These are phyloP conservation scores for Pithys albifrons DNA, from an alignment of 2,113 vertebrate species.

Conservation along the genomic window DNA sequence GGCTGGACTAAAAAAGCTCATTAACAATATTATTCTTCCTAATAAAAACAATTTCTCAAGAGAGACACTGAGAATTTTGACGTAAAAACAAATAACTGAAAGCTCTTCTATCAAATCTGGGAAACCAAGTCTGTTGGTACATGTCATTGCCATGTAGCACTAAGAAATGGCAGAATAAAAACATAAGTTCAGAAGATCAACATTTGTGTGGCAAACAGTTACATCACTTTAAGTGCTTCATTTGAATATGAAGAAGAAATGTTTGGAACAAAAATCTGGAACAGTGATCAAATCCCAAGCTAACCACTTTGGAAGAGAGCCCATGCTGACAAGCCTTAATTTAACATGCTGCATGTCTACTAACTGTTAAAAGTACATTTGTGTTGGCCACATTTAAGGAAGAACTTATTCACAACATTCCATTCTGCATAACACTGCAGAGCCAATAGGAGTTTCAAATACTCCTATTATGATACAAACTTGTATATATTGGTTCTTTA, in stretches of 20 bases:
- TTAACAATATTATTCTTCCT: background rate
- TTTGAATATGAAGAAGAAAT: constrained; percentile 20
- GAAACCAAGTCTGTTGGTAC: background rate
- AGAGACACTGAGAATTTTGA: background rate
- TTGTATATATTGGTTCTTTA: background rate
- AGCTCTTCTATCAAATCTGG: background rate
- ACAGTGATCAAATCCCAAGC: background rate
- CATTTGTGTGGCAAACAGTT: background rate
- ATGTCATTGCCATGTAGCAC: background rate
- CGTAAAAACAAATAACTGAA: background rate
- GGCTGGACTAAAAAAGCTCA: background rate
- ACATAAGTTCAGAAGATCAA: background rate
- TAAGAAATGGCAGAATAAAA: background rate
- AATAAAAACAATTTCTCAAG: background rate
- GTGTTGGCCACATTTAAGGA: constrained; percentile 29
- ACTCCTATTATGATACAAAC: background rate
- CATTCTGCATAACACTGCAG: fast-evolving
- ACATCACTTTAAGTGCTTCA: background rate
- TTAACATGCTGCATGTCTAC: constrained; percentile 6
- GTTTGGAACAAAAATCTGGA: background rate
- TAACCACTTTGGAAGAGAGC: constrained; percentile 34
- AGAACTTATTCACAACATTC: constrained; percentile 45
- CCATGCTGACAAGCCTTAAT: constrained; percentile 23
- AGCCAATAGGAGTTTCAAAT: background rate
- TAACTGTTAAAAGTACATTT: constrained; percentile 39